Base-by-base conservation (phyloP, 2,113 vertebrate genomes). In the Podarcis raffonei region DNA sequence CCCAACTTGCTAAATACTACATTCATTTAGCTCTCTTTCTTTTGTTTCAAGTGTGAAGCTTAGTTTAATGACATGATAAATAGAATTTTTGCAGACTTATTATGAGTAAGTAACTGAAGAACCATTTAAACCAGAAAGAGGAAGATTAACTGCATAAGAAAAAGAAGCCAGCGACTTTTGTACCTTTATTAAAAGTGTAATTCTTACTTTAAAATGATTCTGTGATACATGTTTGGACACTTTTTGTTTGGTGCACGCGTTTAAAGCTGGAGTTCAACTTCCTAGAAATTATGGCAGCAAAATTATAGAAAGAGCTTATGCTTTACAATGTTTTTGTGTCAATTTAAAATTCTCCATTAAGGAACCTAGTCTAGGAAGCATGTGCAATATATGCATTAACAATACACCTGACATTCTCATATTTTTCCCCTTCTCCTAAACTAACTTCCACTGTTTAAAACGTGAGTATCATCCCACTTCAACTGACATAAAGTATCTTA, bases 361-460 rank as follows among this genome's bases (percentile, higher is more conserved):
- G 27, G 30, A 37, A 37, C 81, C 23, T n/a, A 39, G 42, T 35
- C 65, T 27, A 79, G 22, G 62, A 69, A 72, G 9, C 8, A 53
- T 32, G 6, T n/a, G 25, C 13, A 65, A 6, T 66, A 53, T 25
- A 4, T n/a, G 25, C 13, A 65, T 6, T 66, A 81, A 62, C 71
- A 81, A 20, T 62, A 62, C 25, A 48, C 35, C 35, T 23, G 66
- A 15, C 39, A 6, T 30, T 82, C 69, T 59, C 80, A 16, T 37
- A 27, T 71, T 30, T 71, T 7, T 48, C 53, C 66, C 25, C 30
- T 71, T 32, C 72, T 83, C 83, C 81, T 53, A 83, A 77, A 39
- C 83, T 85, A 89, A 85, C 72, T 83, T 37, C 15, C 30, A 25
- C 37, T 62, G 12, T 87, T 81, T 71, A 83, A 68, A 83, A 71